Conservation (phyloP, 2,797 vertebrate species). For the Astyanax mexicanus region DNA sequence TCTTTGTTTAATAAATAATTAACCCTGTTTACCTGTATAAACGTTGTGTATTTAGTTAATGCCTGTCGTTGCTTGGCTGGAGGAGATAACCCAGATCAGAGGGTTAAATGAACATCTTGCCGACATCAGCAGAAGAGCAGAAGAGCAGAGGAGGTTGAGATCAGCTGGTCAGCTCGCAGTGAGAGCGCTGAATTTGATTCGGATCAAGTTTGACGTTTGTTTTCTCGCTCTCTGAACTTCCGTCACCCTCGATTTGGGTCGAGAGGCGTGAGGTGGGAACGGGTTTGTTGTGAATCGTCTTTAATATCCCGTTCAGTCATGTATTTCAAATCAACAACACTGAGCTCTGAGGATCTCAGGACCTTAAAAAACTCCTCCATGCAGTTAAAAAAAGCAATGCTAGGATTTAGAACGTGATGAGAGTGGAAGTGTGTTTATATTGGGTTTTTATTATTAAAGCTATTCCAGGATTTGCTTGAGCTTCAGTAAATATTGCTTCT, state of each 20-base stretch:
- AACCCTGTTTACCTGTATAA: too few relatives aligned
- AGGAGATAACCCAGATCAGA: too few relatives aligned
- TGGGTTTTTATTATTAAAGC: constrained; percentile 12
- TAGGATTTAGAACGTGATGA: not conserved
- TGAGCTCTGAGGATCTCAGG: not conserved
- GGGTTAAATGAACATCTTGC: too few relatives aligned
- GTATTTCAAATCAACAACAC: not conserved
- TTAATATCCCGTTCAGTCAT: not conserved
- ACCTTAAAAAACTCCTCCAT: not conserved
- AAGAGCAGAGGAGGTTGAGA: not conserved
- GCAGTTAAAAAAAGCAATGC: not conserved
- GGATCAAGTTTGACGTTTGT: constrained; percentile 7
- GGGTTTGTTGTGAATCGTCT: not conserved
- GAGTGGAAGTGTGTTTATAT: not conserved
- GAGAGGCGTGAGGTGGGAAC: not conserved
- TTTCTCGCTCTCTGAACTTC: not conserved
- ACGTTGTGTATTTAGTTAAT: too few relatives aligned
- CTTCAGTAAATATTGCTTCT: not conserved
- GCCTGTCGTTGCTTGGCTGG: too few relatives aligned
- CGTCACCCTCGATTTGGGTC: not conserved
- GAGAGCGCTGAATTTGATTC: not conserved
- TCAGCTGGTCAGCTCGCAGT: not conserved
- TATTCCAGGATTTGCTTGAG: not conserved
- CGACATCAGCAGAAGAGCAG: not conserved
- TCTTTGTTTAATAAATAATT: too few relatives aligned